Percentiles rank a stretch among this genome's conserved stretches.
Evolutionary conservation across 2,888 invertebrate genomes (phyloP).

Genomic region (Amaurobius ferox): DNA sequence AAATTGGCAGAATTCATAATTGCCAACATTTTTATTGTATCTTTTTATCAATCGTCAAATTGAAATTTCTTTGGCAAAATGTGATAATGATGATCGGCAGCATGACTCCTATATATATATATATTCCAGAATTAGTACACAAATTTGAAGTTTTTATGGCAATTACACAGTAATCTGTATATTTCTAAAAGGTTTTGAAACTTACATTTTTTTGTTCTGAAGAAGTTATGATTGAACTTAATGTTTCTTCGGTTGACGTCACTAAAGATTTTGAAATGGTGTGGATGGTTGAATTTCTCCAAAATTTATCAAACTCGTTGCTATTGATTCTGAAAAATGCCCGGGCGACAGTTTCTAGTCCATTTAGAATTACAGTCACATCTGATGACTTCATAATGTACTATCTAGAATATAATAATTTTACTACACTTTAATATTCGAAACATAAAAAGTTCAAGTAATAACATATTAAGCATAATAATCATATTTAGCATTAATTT

Average conservation of each 20-base stretch:
- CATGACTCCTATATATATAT: too few species aligned
- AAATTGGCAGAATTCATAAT: too few species aligned
- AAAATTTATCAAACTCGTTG: conserved; percentile 33
- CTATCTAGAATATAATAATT: too few species aligned
- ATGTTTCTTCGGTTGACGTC: conserved; percentile 42
- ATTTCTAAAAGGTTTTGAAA: not conserved
- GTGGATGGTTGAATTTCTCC: conserved; percentile 45
- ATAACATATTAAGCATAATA: too few species aligned
- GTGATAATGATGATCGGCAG: too few species aligned
- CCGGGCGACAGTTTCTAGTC: conserved; percentile 42
- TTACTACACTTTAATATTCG: too few species aligned
- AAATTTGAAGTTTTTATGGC: not conserved
- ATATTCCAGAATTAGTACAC: too few species aligned
- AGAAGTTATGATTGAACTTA: conserved; percentile 37
- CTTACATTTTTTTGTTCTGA: conserved; percentile 49
- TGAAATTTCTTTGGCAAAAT: too few species aligned
- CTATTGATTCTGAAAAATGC: conserved; percentile 39
- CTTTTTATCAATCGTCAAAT: too few species aligned
- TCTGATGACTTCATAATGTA: conserved; percentile 52
- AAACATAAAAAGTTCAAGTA: too few species aligned
- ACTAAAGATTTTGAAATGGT: conserved; percentile 30
- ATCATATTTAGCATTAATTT: too few species aligned
- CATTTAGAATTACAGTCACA: conserved; percentile 42
- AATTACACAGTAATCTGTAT: not conserved
- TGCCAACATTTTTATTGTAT: too few species aligned